These are phyloP conservation scores for Caranx melampygus DNA, from an alignment of 2,113 vertebrate species.

Conservation along the genomic window DNA sequence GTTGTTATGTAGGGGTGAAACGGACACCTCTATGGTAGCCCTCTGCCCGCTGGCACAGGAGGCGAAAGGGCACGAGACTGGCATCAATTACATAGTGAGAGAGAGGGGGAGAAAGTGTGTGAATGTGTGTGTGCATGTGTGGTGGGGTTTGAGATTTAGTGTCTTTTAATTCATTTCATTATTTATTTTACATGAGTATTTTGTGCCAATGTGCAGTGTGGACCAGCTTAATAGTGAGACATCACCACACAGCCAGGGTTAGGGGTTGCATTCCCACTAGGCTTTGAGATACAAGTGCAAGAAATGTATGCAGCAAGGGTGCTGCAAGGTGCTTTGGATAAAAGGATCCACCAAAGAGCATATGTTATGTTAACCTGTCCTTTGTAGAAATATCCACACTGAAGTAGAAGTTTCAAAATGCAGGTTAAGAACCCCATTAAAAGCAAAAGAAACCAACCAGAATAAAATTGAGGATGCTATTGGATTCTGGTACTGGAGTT, in stretches of 20 bases:
- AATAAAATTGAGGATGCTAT: background rate
- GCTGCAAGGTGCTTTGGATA: conserved; percentile 47
- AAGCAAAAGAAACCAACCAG: background rate
- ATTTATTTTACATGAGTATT: conserved; percentile 43
- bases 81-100: conserved; percentile 73
- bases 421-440: conserved; percentile 5
- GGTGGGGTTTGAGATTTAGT: background rate
- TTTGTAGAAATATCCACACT: conserved; percentile 14
- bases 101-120: conserved; percentile 5
- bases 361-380: conserved; percentile 21
- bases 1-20: conserved; percentile 78
- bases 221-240: conserved; percentile 25
- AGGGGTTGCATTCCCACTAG: conserved; percentile 46
- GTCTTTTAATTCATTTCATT: conserved; percentile 22
- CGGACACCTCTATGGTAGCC: conserved; percentile 74
- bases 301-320: conserved; percentile 40
- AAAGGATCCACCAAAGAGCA: conserved; percentile 17
- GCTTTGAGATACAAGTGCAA: conserved; percentile 45
- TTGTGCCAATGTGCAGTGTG: conserved; percentile 7
- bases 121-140: conserved; percentile 5
- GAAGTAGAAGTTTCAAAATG: background rate
- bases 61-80: conserved; percentile 79
- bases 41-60: conserved; percentile 75
- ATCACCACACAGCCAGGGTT: conserved; percentile 42
- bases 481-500: background rate